phyloP scores from a whole-genome alignment of 2,888 invertebrate genomes.

The Anorthoa munda region DNA sequence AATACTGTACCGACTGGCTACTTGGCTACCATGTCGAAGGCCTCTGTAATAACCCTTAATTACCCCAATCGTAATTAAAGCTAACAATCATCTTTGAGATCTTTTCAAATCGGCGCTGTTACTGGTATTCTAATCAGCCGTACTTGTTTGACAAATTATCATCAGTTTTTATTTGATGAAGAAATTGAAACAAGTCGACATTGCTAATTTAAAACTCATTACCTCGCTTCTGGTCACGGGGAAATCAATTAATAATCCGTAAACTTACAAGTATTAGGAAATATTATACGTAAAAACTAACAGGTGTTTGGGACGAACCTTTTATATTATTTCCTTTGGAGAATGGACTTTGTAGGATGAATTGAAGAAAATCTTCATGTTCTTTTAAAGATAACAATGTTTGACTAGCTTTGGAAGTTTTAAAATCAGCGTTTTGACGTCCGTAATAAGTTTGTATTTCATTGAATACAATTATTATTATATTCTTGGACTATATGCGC shows the following conservation, averaged over 20 bases:
- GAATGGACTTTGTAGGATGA: background rate
- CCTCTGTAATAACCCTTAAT: conserved; percentile 56
- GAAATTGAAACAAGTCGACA: conserved; percentile 65
- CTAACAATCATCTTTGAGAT: conserved; percentile 58
- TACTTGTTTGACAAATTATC: conserved; percentile 68
- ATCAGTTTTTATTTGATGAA: conserved; percentile 61
- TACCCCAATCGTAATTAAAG: conserved; percentile 60
- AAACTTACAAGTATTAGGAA: conserved; percentile 58
- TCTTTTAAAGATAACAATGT: background rate
- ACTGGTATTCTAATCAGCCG: conserved; percentile 63
- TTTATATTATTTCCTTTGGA: conserved; percentile 24
- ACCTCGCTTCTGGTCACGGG: conserved; percentile 59
- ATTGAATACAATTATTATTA: background rate
- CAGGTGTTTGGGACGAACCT: conserved; percentile 42
- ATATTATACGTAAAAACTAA: conserved; percentile 55
- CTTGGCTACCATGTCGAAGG: conserved; percentile 44
- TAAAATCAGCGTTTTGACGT: background rate
- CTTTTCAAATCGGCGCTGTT: conserved; percentile 61
- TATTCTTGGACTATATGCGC: background rate
- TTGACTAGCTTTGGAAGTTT: background rate
- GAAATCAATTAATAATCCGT: conserved; percentile 64
- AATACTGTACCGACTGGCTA: conserved; percentile 19
- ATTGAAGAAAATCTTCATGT: background rate
- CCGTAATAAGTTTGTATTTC: background rate
- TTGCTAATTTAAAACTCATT: conserved; percentile 66